Conservation (phyloP, 2,888 invertebrate genomes). For the Acanthosoma haemorrhoidale region DNA sequence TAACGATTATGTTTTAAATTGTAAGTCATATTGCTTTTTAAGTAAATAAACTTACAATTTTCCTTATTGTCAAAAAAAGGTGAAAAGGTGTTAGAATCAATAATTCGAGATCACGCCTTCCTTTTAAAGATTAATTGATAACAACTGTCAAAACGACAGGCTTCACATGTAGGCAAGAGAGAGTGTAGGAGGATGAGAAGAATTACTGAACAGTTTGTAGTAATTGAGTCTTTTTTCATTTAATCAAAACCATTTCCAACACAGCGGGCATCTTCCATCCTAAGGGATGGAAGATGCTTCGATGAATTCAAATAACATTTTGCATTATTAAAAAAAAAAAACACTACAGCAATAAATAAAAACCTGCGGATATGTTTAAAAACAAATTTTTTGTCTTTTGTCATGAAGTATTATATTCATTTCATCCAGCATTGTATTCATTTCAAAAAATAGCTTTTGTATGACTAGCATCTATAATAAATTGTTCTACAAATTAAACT, state of each 20-base stretch:
- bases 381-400: no score
- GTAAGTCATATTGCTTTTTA: conserved; percentile 3
- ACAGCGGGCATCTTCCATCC: no score
- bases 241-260: not conserved
- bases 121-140: not conserved
- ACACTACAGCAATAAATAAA: no score
- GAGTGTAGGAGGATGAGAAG: not conserved
- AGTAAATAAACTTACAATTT: conserved; percentile 9
- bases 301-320: no score
- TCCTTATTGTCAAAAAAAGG: not conserved
- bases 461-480: conserved; percentile 9
- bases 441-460: conserved; percentile 11
- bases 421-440: no score
- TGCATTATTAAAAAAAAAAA: no score
- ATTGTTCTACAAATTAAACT: not conserved
- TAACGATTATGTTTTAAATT: not conserved
- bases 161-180: not conserved
- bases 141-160: not conserved
- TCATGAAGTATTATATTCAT: no score
- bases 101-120: conserved; percentile 10
- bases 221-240: not conserved
- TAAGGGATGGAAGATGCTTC: no score
- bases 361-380: no score
- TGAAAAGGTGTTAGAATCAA: not conserved
- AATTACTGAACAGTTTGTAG: not conserved